Conservation (phyloP, 2,888 invertebrate species). For the Andrena haemorrhoa region DNA sequence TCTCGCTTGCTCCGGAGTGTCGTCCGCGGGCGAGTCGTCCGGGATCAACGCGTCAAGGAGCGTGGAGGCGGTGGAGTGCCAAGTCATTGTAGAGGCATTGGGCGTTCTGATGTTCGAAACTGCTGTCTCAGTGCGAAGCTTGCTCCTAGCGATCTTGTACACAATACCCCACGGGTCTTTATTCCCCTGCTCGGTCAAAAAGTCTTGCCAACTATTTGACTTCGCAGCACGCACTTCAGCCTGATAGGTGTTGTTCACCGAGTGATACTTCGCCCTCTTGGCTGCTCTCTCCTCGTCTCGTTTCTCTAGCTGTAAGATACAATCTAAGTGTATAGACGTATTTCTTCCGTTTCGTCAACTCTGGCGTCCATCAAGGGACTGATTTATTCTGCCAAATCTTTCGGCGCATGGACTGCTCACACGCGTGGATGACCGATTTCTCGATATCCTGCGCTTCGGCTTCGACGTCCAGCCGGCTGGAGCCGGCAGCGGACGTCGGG, state of each 20-base stretch:
- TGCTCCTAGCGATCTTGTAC: not conserved
- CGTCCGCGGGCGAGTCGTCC: not conserved
- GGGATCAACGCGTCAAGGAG: not conserved
- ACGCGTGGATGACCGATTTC: not conserved
- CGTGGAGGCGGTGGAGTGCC: not conserved
- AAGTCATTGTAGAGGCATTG: not conserved
- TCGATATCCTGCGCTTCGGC: not conserved
- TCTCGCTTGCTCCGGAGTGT: not conserved
- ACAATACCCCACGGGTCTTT: constrained; percentile 6
- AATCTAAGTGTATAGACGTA: not conserved
- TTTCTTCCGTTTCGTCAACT: not conserved
- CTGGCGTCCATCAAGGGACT: not conserved
- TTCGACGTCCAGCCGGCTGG: not conserved
- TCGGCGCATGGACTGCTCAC: not conserved
- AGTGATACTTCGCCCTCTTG: not conserved
- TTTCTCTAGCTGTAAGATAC: not conserved
- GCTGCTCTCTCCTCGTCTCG: not conserved
- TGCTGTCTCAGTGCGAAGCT: not conserved
- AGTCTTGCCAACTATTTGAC: not conserved
- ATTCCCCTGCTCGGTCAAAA: not conserved
- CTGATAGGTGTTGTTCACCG: not conserved
- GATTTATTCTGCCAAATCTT: not conserved
- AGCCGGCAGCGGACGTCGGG: no score
- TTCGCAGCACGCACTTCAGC: not conserved
- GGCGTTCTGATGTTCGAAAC: not conserved